These are phyloP conservation scores for Rhingia campestris DNA, from an alignment of 2,888 invertebrate species.

Conservation along the genomic window DNA sequence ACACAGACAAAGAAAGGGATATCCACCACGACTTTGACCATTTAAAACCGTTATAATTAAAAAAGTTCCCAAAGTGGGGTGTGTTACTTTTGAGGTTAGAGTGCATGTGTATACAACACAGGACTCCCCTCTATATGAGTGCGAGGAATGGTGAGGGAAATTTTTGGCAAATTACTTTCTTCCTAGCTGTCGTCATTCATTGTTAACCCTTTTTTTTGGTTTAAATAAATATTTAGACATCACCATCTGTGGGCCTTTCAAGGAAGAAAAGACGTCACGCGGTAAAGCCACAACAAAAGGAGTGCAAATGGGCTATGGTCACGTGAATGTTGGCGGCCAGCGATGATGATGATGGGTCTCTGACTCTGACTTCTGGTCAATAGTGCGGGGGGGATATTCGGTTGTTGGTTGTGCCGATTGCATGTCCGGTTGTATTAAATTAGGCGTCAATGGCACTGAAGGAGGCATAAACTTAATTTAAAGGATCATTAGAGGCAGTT, in stretches of 20 bases:
- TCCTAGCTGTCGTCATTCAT: conserved; percentile 33
- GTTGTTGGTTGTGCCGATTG: conserved; percentile 22
- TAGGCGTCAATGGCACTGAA: conserved; percentile 65
- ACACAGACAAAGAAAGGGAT: conserved; percentile 33
- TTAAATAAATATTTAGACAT: conserved; percentile 15
- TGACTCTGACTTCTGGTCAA: conserved; percentile 44
- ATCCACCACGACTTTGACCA: conserved; percentile 59
- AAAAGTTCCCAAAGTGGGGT: conserved; percentile 60
- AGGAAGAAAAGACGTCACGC: conserved; percentile 56
- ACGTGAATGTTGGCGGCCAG: conserved; percentile 52
- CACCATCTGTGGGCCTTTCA: conserved; percentile 38
- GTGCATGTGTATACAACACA: no score
- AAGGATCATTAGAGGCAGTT: conserved; percentile 71
- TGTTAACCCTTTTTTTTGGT: conserved; percentile 58
- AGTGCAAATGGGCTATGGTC: conserved; percentile 70
- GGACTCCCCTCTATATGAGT: no score
- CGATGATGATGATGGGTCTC: conserved; percentile 12
- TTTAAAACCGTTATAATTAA: conserved; percentile 71
- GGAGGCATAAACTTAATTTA: conserved; percentile 71
- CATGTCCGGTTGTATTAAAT: conserved; percentile 70
- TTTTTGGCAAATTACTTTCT: conserved; percentile 62
- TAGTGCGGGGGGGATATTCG: conserved; percentile 23
- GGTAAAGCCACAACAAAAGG: conserved; percentile 57
- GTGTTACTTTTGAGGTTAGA: conserved; percentile 33
- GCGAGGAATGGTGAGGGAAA: conserved; percentile 32